Evolutionary conservation across 2,797 vertebrate species (phyloP), one percentile per base, ranked within the genome.

Genomic region (Phalanger gymnotis): DNA sequence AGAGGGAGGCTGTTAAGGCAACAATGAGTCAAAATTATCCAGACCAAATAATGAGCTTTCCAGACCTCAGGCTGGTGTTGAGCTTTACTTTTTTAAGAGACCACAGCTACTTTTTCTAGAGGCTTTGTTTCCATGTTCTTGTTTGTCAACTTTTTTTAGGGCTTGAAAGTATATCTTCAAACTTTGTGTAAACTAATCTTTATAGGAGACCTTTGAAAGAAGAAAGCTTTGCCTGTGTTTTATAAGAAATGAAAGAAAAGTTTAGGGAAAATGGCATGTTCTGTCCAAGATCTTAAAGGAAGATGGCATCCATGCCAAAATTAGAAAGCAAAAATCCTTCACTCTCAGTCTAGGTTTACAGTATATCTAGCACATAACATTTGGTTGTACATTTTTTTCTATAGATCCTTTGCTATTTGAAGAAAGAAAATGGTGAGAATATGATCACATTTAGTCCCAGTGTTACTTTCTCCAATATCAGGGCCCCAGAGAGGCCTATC

Each of bases 171-270:
- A 1, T 0, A 73, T 94, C 93, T 90, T 54, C 31, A 47, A 4
- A 91, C 5, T 92, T 93, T 54, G 54, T 92, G 22, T 22, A 93
- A 92, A 95, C 73, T 90, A 16, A 47, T 92, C 6, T 0, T 91
- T 54, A 66, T 55, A 34, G 89, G 90, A 91, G 57, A 96, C 3
- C 93, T 89, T 92, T 95, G 96, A 94, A 91, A 54, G 55, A 95
- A 92, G 6, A 90, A 13, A 12, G 95, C 9, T 31, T 90, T 34
- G 31, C 94, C 54, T 95, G 16, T 89, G 11, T 95, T 96, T 93
- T 92, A 54, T 81, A 54, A 54, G 31, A 96, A 34, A 93, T 57
- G 40, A 96, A 94, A 93, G 7, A 47, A 22, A 92, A 12, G 14
- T 31, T 94, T 4, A 30, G 19, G 12, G 27, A 57, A 94, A 94